Conservation (phyloP, 2,113 vertebrate species). For the Tympanuchus pallidicinctus region DNA sequence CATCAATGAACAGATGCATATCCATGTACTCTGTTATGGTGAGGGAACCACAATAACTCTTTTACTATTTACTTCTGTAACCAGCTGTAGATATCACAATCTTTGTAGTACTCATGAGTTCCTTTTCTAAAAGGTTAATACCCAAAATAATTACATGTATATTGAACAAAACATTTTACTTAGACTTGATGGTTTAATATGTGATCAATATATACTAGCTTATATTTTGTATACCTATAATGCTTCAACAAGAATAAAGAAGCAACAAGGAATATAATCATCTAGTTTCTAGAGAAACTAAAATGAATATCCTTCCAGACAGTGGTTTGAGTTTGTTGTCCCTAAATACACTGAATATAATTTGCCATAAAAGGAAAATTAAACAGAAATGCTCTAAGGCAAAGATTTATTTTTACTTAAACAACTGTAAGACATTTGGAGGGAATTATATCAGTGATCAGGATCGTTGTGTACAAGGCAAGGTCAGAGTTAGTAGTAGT, state of each 20-base stretch:
- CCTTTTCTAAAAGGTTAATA: neutral
- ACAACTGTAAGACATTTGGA: neutral
- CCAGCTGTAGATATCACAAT: neutral
- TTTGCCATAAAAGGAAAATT: neutral
- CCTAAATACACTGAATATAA: neutral
- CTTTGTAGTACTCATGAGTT: neutral
- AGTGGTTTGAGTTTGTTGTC: neutral
- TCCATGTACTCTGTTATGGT: neutral
- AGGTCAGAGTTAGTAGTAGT: neutral
- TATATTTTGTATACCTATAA: neutral
- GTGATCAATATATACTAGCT: neutral
- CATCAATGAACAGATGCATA: neutral
- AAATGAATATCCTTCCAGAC: neutral
- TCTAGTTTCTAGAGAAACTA: neutral
- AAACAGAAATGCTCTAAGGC: neutral
- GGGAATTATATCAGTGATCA: neutral
- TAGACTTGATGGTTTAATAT: neutral
- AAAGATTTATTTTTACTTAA: neutral
- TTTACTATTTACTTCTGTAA: neutral
- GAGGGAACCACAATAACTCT: neutral
- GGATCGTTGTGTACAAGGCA: neutral
- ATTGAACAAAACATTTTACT: constrained; percentile 15
- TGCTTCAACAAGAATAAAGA: neutral
- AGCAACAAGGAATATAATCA: neutral
- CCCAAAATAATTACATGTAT: neutral